These are phyloP conservation scores for Thalassarche chlororhynchos DNA, from an alignment of 2,113 vertebrate genomes.

Conservation along the genomic window DNA sequence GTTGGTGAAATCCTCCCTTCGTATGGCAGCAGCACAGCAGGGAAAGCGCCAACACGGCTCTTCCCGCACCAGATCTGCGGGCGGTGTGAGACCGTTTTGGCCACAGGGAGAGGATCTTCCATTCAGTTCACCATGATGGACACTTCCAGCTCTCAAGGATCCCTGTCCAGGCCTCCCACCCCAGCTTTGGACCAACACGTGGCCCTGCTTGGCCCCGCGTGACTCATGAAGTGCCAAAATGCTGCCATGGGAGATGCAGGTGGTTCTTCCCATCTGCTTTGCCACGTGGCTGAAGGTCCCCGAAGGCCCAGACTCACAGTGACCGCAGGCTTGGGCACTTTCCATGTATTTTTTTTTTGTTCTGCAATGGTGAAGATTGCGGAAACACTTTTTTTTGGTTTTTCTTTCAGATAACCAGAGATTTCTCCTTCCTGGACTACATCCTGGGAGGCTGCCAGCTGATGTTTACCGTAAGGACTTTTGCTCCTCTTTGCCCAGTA, in stretches of 20 bases:
- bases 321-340: background rate
- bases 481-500: background rate
- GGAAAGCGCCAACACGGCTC: background rate
- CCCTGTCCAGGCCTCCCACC: background rate
- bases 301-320: accelerated
- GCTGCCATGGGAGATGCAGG: accelerated
- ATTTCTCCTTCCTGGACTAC: constrained; percentile 98
- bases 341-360: background rate
- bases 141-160: background rate
- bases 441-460: constrained; percentile 97
- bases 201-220: background rate
- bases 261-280: background rate
- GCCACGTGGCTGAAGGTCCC: background rate
- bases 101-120: background rate
- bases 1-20: background rate
- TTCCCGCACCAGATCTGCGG: background rate
- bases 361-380: background rate
- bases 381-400: background rate
- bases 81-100: background rate
- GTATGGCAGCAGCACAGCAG: background rate
- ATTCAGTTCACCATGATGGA: background rate
- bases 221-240: background rate
- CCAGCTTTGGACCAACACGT: background rate
- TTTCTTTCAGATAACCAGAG: constrained; percentile 86
- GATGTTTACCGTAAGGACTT: constrained; percentile 93